These are phyloP conservation scores for Tetranychus piercei DNA, from an alignment of 2,888 invertebrate species.

Conservation along the genomic window DNA sequence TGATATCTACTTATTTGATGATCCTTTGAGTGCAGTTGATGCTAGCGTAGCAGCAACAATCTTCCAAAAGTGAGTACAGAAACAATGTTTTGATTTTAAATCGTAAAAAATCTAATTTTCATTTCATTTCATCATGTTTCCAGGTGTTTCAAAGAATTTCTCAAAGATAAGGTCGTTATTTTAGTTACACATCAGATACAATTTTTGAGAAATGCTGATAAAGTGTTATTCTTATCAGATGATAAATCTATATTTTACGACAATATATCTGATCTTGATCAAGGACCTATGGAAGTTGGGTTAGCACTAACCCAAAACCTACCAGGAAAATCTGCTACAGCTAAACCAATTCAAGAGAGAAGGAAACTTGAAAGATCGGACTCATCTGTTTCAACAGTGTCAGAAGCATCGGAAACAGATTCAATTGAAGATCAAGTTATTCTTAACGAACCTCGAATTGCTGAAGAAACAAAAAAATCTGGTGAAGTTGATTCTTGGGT, in stretches of 20 bases:
- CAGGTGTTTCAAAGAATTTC: conserved; percentile 26
- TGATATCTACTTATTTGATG: conserved; percentile 27
- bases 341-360: neutral
- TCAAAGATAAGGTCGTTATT: conserved; percentile 34
- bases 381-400: neutral
- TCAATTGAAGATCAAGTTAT: neutral
- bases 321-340: neutral
- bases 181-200: conserved; percentile 40
- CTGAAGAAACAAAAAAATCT: neutral
- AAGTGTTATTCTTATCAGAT: conserved; percentile 35
- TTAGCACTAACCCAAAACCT: neutral
- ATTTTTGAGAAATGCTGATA: conserved; percentile 34
- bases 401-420: neutral
- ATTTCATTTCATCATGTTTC: neutral
- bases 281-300: neutral
- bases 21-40: conserved; percentile 27
- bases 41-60: conserved; percentile 25
- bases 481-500: conserved; percentile 6
- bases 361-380: neutral
- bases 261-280: conserved; percentile 15
- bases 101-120: conserved; percentile 27
- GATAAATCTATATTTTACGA: conserved; percentile 15
- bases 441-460: neutral
- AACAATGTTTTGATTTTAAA: conserved; percentile 34
- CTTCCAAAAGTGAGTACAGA: conserved; percentile 27